A percentile compares a stretch with the other conserved stretches of the same genome.
phyloP scores from a whole-genome alignment of 2,888 invertebrate genomes.

The Tryphoninae sp. region DNA sequence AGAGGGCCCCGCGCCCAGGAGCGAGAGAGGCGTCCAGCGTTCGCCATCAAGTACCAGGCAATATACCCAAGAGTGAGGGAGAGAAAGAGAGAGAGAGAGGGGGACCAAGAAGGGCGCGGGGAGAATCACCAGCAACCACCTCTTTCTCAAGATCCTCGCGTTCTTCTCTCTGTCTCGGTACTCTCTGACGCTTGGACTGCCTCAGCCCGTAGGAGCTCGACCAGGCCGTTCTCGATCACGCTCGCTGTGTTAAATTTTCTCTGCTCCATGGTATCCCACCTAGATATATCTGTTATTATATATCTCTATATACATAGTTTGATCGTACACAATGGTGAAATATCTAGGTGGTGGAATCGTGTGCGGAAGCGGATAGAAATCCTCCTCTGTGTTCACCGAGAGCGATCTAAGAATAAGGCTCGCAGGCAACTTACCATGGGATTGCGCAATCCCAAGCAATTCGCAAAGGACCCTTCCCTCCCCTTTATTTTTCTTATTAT shows the following conservation, averaged over 20 bases:
- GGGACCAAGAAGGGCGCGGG: conserved; percentile 9
- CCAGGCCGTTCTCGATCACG: conserved; percentile 41
- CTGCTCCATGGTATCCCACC: not conserved
- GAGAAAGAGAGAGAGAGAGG: conserved; percentile 39
- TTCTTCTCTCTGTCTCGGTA: conserved; percentile 70
- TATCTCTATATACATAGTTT: conserved; percentile 11
- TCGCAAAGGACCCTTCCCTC: conserved; percentile 21
- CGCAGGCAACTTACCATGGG: conserved; percentile 37
- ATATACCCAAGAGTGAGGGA: conserved; percentile 45
- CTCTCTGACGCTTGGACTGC: conserved; percentile 32
- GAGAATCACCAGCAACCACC: conserved; percentile 59
- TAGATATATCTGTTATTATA: conserved; percentile 2
- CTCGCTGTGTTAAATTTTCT: conserved; percentile 19
- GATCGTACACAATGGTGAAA: conserved; percentile 15
- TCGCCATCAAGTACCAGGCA: conserved; percentile 51
- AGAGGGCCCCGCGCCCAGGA: conserved; percentile 49
- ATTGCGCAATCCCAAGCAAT: conserved; percentile 44
- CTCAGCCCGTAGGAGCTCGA: conserved; percentile 23
- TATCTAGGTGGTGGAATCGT: conserved; percentile 28
- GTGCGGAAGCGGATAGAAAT: conserved; percentile 46
- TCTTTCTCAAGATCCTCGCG: conserved; percentile 75
- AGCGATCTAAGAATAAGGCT: conserved; percentile 14
- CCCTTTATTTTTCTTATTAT: conserved; percentile 20
- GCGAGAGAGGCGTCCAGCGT: conserved; percentile 57
- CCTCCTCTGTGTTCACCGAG: not conserved